Percentiles rank a stretch among this genome's conserved stretches.
These are phyloP conservation scores for Pseudomyrmex concolor DNA, from an alignment of 1,140 invertebrate species.

Conservation along the genomic window DNA sequence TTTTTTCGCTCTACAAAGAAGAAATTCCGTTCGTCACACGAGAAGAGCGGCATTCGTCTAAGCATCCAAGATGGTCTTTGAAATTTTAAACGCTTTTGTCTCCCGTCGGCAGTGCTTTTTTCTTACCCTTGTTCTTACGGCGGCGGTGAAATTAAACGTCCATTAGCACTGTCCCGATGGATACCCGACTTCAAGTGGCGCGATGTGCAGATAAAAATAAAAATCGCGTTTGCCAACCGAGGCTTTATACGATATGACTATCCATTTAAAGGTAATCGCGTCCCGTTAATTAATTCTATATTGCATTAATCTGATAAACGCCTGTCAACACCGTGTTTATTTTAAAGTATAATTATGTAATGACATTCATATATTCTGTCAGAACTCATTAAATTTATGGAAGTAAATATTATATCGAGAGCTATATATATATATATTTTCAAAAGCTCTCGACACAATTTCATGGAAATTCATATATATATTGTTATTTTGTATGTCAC, in stretches of 20 bases:
- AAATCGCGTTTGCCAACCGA: conserved; percentile 17
- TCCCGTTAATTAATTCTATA: conserved; percentile 44
- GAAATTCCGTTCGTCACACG: conserved; percentile 42
- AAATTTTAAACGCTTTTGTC: conserved; percentile 64
- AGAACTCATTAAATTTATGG: neutral
- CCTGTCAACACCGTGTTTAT: conserved; percentile 1
- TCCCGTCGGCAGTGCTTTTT: neutral
- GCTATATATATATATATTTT: no score
- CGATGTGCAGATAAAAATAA: conserved; percentile 9
- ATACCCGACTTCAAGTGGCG: conserved; percentile 12
- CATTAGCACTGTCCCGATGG: conserved; percentile 36
- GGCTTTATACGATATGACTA: neutral
- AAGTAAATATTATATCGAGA: neutral
- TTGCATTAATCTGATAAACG: conserved; percentile 22
- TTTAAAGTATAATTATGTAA: conserved; percentile 37
- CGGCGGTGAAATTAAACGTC: conserved; percentile 33
- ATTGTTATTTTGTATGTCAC: no score
- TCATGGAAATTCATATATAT: no score
- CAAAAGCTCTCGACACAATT: no score
- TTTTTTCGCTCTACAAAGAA: conserved; percentile 10
- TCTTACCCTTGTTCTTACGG: neutral
- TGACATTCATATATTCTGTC: conserved; percentile 15
- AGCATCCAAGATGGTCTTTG: conserved; percentile 30
- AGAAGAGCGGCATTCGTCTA: conserved; percentile 25
- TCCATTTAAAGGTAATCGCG: conserved; percentile 20